Percentiles rank a stretch among this genome's conserved stretches.
phyloP scores from a whole-genome alignment of 1,140 invertebrate genomes.

The Coenobita brevimanus region DNA sequence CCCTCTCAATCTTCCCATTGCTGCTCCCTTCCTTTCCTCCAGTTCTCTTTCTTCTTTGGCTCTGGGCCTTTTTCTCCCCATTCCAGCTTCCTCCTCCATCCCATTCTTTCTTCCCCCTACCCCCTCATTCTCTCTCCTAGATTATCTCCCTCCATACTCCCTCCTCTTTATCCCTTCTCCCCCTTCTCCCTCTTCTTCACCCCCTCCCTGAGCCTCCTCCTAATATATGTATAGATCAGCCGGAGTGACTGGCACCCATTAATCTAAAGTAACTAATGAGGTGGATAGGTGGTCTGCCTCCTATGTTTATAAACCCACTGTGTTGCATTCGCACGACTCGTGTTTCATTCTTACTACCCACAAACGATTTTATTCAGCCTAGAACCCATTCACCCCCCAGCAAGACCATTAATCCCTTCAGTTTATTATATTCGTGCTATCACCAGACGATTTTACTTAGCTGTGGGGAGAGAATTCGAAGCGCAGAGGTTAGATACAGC shows the following conservation, averaged over 20 bases:
- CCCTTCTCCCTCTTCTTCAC: not conserved
- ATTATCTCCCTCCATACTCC: not conserved
- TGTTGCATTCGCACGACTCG: too few relatives aligned
- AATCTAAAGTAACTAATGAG: constrained; percentile 11
- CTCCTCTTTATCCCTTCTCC: not conserved
- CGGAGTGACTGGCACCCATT: not conserved
- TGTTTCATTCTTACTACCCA: too few relatives aligned
- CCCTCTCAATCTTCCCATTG: not conserved
- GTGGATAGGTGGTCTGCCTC: not conserved
- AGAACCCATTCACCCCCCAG: too few relatives aligned
- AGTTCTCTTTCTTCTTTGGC: not conserved
- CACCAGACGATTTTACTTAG: too few relatives aligned
- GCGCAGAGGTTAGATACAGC: too few relatives aligned
- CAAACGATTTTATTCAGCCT: too few relatives aligned
- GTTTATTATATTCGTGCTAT: too few relatives aligned
- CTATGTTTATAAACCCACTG: not conserved
- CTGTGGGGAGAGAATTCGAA: too few relatives aligned
- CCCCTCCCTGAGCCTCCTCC: not conserved
- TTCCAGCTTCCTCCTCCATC: not conserved
- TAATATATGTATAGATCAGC: not conserved
- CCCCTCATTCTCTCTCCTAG: not conserved
- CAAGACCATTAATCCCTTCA: too few relatives aligned
- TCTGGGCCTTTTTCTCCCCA: not conserved
- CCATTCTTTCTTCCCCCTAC: not conserved
- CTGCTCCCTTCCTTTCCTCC: not conserved